Evolutionary conservation across 2,113 vertebrate species (phyloP).

Genomic region (Sclerurus mexicanus): DNA sequence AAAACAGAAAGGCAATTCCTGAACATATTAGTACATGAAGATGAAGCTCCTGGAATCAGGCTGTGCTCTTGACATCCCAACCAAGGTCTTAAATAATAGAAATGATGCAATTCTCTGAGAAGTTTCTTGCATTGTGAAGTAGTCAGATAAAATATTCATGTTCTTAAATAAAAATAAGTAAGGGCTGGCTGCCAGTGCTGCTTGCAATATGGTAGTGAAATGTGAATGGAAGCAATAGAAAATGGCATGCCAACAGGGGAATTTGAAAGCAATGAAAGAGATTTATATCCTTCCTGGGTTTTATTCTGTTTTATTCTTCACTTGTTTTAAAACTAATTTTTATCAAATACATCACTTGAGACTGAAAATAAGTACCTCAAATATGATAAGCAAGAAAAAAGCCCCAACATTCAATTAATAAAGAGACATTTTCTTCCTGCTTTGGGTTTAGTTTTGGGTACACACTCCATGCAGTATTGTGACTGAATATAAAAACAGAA

Average conservation of each 20-base stretch:
- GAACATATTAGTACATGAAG: background rate
- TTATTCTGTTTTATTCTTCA: background rate
- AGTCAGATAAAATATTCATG: constrained; percentile 28
- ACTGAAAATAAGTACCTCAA: constrained; percentile 34
- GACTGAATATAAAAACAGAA: background rate
- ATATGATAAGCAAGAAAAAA: background rate
- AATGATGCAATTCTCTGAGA: background rate
- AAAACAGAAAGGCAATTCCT: background rate
- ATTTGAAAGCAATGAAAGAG: constrained; percentile 29
- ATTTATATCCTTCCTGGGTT: background rate
- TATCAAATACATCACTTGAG: constrained; percentile 22
- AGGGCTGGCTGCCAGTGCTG: constrained; percentile 13
- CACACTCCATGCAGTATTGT: background rate
- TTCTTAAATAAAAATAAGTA: constrained; percentile 42
- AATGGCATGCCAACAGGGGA: constrained; percentile 12
- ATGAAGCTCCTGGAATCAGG: background rate
- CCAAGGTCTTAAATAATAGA: background rate
- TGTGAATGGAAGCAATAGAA: constrained; percentile 6
- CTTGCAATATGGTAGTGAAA: constrained; percentile 45
- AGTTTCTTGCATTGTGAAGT: background rate
- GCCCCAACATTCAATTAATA: background rate
- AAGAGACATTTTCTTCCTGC: constrained; percentile 13
- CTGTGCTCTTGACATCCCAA: background rate
- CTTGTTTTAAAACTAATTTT: constrained; percentile 34
- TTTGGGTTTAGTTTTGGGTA: background rate